Percentiles rank a stretch among this genome's conserved stretches.
Evolutionary conservation across 2,797 vertebrate species (phyloP).

Genomic region (Silurus aristotelis): DNA sequence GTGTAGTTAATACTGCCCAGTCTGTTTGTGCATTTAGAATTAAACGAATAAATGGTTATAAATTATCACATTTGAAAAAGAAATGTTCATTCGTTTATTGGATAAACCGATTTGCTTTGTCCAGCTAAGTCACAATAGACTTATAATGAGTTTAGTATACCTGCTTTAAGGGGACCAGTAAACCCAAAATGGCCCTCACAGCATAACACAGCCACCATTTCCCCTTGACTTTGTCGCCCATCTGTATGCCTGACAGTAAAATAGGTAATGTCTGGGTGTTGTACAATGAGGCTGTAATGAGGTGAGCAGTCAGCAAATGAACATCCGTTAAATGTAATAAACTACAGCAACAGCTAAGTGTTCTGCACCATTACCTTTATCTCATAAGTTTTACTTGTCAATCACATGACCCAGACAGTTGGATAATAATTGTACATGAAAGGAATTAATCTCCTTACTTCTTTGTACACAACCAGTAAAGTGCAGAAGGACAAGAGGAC

Average conservation of each 20-base stretch:
- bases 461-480: background rate
- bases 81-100: background rate
- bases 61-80: background rate
- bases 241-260: background rate
- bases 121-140: background rate
- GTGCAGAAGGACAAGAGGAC: background rate
- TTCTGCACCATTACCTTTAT: background rate
- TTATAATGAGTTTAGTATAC: background rate
- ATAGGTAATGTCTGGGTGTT: background rate
- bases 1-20: background rate
- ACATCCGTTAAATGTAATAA: constrained; percentile 32
- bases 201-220: background rate
- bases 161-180: background rate
- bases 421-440: constrained; percentile 4
- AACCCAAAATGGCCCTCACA: background rate
- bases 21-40: background rate
- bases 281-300: background rate
- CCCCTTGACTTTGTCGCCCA: background rate
- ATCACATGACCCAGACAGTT: constrained; percentile 2
- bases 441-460: background rate
- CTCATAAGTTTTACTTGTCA: background rate
- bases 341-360: background rate
- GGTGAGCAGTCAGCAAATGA: constrained; percentile 16
- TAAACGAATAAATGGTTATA: background rate
- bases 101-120: background rate